Conservation (phyloP, 1,140 invertebrate species). For the Asobara japonica region DNA sequence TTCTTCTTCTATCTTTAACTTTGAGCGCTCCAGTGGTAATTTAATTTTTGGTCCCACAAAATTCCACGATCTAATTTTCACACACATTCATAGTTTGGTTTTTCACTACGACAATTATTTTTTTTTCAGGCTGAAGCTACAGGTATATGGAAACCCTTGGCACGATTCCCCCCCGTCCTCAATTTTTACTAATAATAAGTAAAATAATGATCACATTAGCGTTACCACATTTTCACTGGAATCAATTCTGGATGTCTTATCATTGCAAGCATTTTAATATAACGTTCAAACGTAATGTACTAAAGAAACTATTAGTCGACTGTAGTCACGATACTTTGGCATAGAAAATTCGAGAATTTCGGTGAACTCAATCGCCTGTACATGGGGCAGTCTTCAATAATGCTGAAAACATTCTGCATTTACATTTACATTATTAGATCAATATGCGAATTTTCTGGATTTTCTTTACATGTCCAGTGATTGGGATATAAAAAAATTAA, state of each 20-base stretch:
- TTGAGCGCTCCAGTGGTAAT: not conserved
- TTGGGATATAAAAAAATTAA: too few relatives aligned
- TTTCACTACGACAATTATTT: not conserved
- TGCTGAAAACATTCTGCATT: too few relatives aligned
- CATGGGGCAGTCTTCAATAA: too few relatives aligned
- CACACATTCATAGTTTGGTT: slow-evolving; percentile 5
- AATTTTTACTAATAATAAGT: not conserved
- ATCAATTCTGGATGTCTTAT: slow-evolving; percentile 41
- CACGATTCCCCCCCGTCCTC: slow-evolving; percentile 25
- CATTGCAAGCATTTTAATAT: too few relatives aligned
- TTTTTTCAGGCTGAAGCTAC: slow-evolving; percentile 19
- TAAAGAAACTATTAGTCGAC: too few relatives aligned
- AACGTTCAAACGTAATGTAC: too few relatives aligned
- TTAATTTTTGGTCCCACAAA: slow-evolving; percentile 52
- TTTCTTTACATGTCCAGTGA: too few relatives aligned
- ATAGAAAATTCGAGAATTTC: not conserved
- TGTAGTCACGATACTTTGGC: not conserved
- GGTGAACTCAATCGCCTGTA: not conserved
- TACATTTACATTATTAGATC: too few relatives aligned
- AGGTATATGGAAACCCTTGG: slow-evolving; percentile 28
- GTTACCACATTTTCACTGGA: slow-evolving; percentile 44
- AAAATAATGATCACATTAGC: slow-evolving; percentile 20
- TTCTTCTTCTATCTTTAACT: not conserved
- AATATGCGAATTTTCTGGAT: too few relatives aligned
- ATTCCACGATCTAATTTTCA: slow-evolving; percentile 44